Base-by-base conservation (phyloP, 2,797 vertebrate species). In the Premnoplex brunnescens region DNA sequence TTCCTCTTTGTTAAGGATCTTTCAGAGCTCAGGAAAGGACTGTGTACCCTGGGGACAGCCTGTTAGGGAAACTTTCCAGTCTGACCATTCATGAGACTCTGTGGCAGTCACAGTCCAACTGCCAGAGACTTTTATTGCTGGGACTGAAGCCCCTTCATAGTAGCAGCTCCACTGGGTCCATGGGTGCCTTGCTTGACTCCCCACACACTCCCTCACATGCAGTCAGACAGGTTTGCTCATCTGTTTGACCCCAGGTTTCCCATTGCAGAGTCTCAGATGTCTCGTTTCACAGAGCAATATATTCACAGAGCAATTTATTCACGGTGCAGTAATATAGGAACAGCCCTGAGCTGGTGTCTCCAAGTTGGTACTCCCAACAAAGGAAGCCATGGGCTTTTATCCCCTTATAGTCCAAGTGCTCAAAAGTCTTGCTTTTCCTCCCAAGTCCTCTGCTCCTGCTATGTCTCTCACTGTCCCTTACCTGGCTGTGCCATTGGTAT, bases 201-300 rank as follows among this genome's bases (percentile, higher is more conserved):
- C 39, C 30, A 26, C 28, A 59, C 21, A 46, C 19, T 12, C 16
- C 14, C 14, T 74, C 39, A 34, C n/a, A 26, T 0, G 0, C 37
- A 46, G n/a, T 73, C 28, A 46, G 28, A 46, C 24, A 66, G 19
- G 24, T 39, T 30, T 34, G 12, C 21, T 67, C 19, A 36, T n/a
- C 34, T 11, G 7, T 10, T 12, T 34, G 44, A 67, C 24, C 46
- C 39, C 34, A 46, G 21, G 5, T 74, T 73, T 46, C 37, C 44
- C 28, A 21, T 21, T 39, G 21, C 67, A 44, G 28, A 21, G 28
- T 58, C 43, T 64, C 59, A 51, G 37, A n/a, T 14, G 13, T 52
- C 59, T 66, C 3, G 2, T 58, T 58, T 14, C 37, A 44, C 24
- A 20, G 51, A 52, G 44, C 34, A 3, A 6, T 52, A 66, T 66